Percentiles rank a stretch among this genome's conserved stretches.
Evolutionary conservation across 2,797 vertebrate species (phyloP).

Genomic region (Semaprochilodus insignis): DNA sequence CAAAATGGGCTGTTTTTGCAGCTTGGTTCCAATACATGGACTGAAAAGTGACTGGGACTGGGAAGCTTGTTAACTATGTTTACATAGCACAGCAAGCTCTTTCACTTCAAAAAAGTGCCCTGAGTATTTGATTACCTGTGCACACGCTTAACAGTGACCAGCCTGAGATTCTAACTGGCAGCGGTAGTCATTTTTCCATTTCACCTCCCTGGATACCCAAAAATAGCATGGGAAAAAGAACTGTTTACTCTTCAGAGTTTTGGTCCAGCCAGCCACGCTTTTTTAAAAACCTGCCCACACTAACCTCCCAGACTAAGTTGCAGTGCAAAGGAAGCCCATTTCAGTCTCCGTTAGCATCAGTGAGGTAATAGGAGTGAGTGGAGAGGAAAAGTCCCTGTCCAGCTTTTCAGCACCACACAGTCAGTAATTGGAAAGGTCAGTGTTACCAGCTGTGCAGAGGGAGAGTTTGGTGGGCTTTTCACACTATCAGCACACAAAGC

Average conservation of each 20-base stretch:
- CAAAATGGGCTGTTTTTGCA: no score
- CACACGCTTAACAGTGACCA: not conserved
- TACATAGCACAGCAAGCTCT: no score
- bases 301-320: constrained; percentile 6
- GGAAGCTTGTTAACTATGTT: no score
- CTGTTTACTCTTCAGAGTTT: constrained; percentile 1
- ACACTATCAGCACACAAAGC: constrained; percentile 70
- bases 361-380: constrained; percentile 58
- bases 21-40: no score
- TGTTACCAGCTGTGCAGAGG: constrained; percentile 62
- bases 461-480: constrained; percentile 49
- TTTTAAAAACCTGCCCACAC: not conserved
- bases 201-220: not conserved
- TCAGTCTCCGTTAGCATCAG: constrained; percentile 22
- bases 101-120: no score
- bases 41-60: no score
- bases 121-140: not conserved
- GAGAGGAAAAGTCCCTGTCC: constrained; percentile 60
- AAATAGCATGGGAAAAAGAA: not conserved
- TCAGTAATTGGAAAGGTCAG: constrained; percentile 73
- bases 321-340: constrained; percentile 29
- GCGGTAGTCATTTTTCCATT: constrained; percentile 18
- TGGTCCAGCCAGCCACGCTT: not conserved
- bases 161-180: not conserved
- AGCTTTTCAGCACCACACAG: constrained; percentile 61